These are phyloP conservation scores for Hippocampus zosterae DNA, from an alignment of 2,113 vertebrate genomes.

Conservation along the genomic window DNA sequence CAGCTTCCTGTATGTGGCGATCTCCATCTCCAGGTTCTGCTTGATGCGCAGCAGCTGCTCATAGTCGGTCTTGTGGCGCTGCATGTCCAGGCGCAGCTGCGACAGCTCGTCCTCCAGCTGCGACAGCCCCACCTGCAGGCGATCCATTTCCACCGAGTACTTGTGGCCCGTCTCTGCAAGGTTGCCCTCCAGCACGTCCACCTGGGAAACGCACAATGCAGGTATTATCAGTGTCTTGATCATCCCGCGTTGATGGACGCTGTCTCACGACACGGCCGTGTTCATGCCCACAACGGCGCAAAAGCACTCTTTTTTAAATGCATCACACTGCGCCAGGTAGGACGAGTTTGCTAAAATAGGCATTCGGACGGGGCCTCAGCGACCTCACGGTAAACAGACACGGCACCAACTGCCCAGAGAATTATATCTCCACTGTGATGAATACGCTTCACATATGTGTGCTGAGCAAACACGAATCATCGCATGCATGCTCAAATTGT, in stretches of 20 bases:
- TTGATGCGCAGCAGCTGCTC: conserved; percentile 76
- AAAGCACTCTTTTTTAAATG: no score
- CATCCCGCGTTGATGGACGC: no score
- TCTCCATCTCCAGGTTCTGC: conserved; percentile 79
- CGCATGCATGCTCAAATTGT: conserved; percentile 10
- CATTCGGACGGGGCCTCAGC: no score
- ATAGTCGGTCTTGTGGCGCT: conserved; percentile 73
- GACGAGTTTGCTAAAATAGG: no score
- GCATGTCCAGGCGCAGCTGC: conserved; percentile 73
- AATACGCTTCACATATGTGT: background rate
- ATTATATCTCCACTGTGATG: conserved; percentile 12
- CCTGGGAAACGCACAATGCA: conserved; percentile 31
- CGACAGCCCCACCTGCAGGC: conserved; percentile 58
- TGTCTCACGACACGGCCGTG: no score
- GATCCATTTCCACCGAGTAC: conserved; percentile 69
- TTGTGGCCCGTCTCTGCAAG: conserved; percentile 67
- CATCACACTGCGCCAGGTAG: no score
- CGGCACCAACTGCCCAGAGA: conserved; percentile 25
- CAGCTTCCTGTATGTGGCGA: conserved; percentile 76
- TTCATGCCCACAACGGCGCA: no score
- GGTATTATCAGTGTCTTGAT: no score
- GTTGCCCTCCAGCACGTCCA: conserved; percentile 70
- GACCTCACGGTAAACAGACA: conserved; percentile 10
- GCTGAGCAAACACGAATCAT: conserved; percentile 35
- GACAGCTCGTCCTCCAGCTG: conserved; percentile 74